Conservation (phyloP, 2,113 vertebrate genomes). For the Aldabrachelys gigantea region DNA sequence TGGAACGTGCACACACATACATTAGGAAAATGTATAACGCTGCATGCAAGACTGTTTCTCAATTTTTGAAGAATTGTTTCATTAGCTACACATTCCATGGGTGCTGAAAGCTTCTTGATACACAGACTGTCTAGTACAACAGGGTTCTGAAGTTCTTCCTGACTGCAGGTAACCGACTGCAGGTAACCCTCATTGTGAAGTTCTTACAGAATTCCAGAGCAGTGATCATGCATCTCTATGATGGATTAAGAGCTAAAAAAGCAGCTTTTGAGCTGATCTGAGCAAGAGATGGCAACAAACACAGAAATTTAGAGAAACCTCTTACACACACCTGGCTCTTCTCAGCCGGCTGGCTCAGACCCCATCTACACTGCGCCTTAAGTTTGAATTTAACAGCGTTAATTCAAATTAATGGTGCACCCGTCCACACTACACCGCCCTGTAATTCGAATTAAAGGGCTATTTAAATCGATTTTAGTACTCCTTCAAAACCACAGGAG, state of each 20-base stretch:
- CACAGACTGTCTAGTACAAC: fast-evolving
- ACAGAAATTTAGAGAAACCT: not conserved
- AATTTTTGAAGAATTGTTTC: fast-evolving
- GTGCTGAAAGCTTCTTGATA: fast-evolving
- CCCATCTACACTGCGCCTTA: too few species aligned
- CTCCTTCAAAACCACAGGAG: too few species aligned
- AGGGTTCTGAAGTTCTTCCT: not conserved
- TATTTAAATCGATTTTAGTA: too few species aligned
- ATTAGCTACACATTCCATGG: fast-evolving
- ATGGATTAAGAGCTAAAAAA: not conserved
- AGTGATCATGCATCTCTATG: not conserved
- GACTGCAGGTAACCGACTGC: not conserved
- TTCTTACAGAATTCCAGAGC: fast-evolving
- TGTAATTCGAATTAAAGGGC: too few species aligned
- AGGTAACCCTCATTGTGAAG: not conserved
- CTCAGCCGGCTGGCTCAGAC: too few species aligned
- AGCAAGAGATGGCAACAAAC: not conserved
- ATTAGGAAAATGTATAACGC: fast-evolving
- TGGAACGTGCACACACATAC: not conserved
- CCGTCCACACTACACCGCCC: too few species aligned
- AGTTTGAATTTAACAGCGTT: too few species aligned
- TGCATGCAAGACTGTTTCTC: fast-evolving
- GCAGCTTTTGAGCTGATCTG: fast-evolving
- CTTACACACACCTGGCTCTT: not conserved
- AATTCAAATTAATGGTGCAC: too few species aligned